Evolutionary conservation across 2,888 invertebrate species (phyloP), one percentile per base, ranked within the genome.

Genomic region (Sphaeridia pumilis): DNA sequence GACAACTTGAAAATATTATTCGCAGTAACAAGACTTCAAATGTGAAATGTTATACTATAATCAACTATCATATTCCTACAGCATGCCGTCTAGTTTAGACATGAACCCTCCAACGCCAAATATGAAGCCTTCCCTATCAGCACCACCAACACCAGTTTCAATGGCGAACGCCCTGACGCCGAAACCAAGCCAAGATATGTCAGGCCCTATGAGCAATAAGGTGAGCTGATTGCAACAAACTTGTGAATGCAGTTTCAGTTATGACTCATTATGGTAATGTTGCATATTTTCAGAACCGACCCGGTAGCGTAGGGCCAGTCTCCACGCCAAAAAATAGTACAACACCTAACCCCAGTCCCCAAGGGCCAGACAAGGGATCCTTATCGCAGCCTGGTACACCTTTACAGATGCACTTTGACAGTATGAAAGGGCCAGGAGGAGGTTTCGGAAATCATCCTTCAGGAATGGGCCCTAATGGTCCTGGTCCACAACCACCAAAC

Each of bases 71-170:
- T 20, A 7, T n/a, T 35, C 14, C 17, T 22, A 21, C 14, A 55
- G 55, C 17, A 60, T 70, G 53, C 67, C 68, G 36, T 64, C 67
- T 17, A 66, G 64, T 54, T 61, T 68, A 70, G 72, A 65, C 71
- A 57, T 63, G 55, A 65, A 65, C 53, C 65, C 65, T 24, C 61
- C 65, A 35, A 65, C 65, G 20, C 73, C 59, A 69, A 72, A 60
- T 56, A 55, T 60, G 54, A 58, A 63, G 56, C 59, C 63, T 56
- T 60, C 65, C 58, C 59, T 64, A 63, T 68, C 67, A 34, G 76
- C 75, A 31, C 74, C 77, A 36, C 75, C 74, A 51, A 76, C 77
- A 36, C 72, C 73, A 20, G 68, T 71, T 55, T 70, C 72, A 20
- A 75, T 76, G 46, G 73, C 34, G 4, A 10, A 75, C 41, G 73